Evolutionary conservation across 1,140 invertebrate species (phyloP).

Genomic region (Lithobius niger): DNA sequence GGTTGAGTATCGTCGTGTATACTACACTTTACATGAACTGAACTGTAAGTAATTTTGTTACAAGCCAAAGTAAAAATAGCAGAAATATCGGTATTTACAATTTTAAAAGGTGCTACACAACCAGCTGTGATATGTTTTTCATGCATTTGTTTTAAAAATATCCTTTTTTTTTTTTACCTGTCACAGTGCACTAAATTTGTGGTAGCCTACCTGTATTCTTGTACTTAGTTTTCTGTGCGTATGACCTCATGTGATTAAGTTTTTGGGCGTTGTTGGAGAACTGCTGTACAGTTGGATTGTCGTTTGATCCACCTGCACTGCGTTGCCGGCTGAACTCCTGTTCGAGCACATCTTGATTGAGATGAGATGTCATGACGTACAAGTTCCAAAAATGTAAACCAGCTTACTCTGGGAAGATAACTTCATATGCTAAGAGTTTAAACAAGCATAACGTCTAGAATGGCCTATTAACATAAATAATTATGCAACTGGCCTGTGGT

Average conservation of each 20-base stretch:
- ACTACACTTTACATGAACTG: too few species aligned
- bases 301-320: background rate
- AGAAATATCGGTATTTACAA: too few species aligned
- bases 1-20: too few species aligned
- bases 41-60: too few species aligned
- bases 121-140: too few species aligned
- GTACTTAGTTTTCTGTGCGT: background rate
- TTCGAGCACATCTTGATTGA: conserved; percentile 7
- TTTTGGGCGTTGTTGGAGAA: background rate
- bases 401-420: background rate
- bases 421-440: background rate
- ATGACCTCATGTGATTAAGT: background rate
- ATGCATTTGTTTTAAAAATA: too few species aligned
- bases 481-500: background rate
- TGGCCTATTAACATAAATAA: background rate
- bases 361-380: background rate
- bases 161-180: too few species aligned
- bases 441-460: background rate
- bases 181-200: too few species aligned
- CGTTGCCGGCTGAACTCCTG: conserved; percentile 7
- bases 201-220: too few species aligned
- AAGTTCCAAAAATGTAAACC: background rate
- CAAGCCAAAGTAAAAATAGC: too few species aligned
- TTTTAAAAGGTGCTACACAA: too few species aligned
- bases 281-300: conserved; percentile 3